Conservation (phyloP, 2,797 vertebrate genomes). For the Hemibagrus guttatus region DNA sequence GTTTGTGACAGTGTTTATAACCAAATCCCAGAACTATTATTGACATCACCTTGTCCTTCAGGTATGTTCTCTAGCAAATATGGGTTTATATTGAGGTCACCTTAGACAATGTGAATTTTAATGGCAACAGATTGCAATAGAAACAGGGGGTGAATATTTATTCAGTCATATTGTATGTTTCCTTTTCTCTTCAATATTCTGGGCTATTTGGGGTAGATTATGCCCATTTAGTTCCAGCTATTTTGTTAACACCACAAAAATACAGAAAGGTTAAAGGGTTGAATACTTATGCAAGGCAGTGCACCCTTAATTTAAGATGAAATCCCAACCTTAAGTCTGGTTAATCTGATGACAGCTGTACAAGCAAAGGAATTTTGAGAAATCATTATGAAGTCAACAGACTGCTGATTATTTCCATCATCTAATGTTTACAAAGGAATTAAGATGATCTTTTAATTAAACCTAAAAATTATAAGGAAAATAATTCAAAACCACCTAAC, state of each 20-base stretch:
- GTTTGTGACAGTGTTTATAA: not conserved
- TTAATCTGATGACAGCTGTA: conserved; percentile 5
- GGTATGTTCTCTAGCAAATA: not conserved
- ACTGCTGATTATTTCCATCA: not conserved
- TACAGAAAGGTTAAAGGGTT: not conserved
- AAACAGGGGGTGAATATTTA: not conserved
- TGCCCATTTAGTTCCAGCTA: not conserved
- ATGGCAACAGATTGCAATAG: not conserved
- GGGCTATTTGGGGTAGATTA: not conserved
- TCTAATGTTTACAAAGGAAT: not conserved
- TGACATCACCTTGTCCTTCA: not conserved
- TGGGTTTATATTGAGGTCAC: not conserved
- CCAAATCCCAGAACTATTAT: not conserved
- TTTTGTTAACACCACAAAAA: not conserved
- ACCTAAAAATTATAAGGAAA: not conserved
- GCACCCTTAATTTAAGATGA: not conserved
- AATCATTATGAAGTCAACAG: not conserved
- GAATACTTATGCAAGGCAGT: not conserved
- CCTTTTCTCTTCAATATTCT: not conserved
- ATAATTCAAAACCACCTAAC: not conserved
- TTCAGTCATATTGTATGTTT: not conserved
- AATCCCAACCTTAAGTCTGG: not conserved
- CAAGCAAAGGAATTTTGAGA: not conserved
- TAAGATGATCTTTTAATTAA: not conserved
- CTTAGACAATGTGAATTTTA: not conserved